phyloP scores from a whole-genome alignment of 2,888 invertebrate genomes.

The Trileptium ribeirensis region DNA sequence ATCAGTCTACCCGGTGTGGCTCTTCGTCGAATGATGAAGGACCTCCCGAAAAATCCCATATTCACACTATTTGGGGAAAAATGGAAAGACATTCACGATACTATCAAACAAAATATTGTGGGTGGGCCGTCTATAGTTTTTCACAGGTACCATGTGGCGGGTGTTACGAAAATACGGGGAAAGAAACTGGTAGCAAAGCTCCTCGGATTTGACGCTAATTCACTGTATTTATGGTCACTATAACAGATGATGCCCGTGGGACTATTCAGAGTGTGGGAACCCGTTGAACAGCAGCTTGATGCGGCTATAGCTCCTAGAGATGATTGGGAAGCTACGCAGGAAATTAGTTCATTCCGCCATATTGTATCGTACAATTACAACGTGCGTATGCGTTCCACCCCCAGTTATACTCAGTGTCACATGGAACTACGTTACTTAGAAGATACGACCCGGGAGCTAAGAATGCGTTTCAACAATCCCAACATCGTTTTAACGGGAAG shows the following conservation, averaged over 20 bases:
- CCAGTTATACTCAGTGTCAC: too few species aligned
- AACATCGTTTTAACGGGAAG: not conserved
- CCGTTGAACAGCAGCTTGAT: not conserved
- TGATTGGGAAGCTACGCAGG: too few species aligned
- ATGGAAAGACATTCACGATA: not conserved
- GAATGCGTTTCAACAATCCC: too few species aligned
- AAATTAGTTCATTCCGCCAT: too few species aligned
- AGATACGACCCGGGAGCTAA: too few species aligned
- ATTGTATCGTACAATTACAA: too few species aligned
- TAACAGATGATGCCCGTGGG: not conserved
- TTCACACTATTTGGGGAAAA: not conserved
- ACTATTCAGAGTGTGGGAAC: not conserved
- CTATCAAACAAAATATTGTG: not conserved
- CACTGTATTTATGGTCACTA: not conserved
- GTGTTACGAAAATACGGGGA: not conserved
- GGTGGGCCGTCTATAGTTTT: too few species aligned
- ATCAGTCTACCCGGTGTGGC: conserved; percentile 24
- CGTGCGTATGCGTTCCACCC: too few species aligned
- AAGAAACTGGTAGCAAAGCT: not conserved
- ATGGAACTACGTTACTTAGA: too few species aligned
- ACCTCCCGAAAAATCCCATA: too few species aligned
- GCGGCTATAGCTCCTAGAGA: too few species aligned
- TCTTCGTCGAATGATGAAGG: conserved; percentile 27
- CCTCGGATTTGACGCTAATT: not conserved
- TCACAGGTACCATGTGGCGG: not conserved